Conservation (phyloP, 2,113 vertebrate species). For the Hydrochoerus hydrochaeris region DNA sequence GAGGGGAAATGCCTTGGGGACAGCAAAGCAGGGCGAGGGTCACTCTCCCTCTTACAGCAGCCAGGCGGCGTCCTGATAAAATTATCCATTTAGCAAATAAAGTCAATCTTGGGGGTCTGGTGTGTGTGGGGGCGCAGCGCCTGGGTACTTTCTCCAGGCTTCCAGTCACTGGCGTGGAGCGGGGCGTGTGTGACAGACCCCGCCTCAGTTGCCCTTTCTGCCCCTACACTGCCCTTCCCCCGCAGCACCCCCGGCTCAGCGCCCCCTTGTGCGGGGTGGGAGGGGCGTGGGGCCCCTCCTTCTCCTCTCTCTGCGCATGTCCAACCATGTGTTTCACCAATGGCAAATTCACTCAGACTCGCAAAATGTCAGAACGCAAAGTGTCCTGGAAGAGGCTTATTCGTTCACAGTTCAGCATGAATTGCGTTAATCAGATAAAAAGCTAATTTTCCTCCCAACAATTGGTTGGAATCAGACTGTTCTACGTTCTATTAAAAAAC, state of each 20-base stretch:
- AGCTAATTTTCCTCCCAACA: constrained; percentile 58
- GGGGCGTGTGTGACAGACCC: no score
- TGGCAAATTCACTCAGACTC: constrained; percentile 49
- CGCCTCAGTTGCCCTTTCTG: background rate
- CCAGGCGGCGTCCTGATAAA: background rate
- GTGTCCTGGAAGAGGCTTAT: constrained; percentile 44
- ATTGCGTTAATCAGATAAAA: constrained; percentile 75
- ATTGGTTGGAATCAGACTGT: constrained; percentile 29
- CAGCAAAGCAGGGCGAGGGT: background rate
- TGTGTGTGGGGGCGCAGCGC: background rate
- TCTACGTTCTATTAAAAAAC: constrained; percentile 1
- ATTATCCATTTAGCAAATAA: background rate
- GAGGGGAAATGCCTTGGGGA: background rate
- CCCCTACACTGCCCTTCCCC: no score
- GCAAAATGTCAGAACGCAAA: constrained; percentile 62
- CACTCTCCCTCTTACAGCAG: rapidly evolving
- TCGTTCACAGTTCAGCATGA: constrained; percentile 63
- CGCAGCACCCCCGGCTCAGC: no score
- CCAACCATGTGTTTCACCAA: background rate
- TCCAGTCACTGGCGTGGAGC: background rate
- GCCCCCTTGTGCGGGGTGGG: no score
- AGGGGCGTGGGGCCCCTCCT: no score
- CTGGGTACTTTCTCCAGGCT: background rate
- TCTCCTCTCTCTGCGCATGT: no score
- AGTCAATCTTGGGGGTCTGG: background rate